Conservation (phyloP, 2,888 invertebrate species). For the Aelia acuminata region DNA sequence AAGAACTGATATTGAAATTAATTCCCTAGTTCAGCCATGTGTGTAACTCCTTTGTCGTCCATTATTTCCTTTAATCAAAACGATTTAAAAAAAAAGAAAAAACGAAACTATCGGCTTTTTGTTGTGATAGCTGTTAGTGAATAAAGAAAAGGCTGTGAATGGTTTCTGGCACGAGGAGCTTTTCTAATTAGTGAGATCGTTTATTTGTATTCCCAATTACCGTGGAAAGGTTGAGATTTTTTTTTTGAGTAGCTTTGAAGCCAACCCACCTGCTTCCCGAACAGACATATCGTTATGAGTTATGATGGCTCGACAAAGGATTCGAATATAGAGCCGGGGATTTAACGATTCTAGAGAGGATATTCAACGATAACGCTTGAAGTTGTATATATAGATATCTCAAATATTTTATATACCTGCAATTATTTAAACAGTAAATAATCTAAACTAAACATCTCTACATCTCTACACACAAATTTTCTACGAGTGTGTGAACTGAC, state of each 20-base stretch:
- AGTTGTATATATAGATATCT: neutral
- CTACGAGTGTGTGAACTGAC: too few relatives aligned
- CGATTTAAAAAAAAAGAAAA: neutral
- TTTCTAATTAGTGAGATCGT: conserved; percentile 44
- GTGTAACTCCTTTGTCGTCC: neutral
- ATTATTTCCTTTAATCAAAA: neutral
- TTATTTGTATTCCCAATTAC: conserved; percentile 50
- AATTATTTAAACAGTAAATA: too few relatives aligned
- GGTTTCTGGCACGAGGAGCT: neutral
- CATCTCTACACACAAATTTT: too few relatives aligned
- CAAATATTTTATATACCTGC: neutral
- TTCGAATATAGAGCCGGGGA: neutral
- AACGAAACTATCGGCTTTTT: conserved; percentile 8
- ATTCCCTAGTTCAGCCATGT: neutral
- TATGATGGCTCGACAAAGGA: neutral
- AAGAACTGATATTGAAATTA: neutral
- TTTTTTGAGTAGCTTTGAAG: neutral
- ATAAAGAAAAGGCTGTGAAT: neutral
- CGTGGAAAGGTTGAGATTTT: neutral
- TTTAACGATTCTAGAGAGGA: neutral
- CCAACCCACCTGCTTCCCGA: neutral
- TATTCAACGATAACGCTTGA: neutral
- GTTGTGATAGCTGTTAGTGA: neutral
- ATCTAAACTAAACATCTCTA: too few relatives aligned
- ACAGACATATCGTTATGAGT: conserved; percentile 1